phyloP scores from a whole-genome alignment of 2,797 vertebrate genomes.

The Alca torda region DNA sequence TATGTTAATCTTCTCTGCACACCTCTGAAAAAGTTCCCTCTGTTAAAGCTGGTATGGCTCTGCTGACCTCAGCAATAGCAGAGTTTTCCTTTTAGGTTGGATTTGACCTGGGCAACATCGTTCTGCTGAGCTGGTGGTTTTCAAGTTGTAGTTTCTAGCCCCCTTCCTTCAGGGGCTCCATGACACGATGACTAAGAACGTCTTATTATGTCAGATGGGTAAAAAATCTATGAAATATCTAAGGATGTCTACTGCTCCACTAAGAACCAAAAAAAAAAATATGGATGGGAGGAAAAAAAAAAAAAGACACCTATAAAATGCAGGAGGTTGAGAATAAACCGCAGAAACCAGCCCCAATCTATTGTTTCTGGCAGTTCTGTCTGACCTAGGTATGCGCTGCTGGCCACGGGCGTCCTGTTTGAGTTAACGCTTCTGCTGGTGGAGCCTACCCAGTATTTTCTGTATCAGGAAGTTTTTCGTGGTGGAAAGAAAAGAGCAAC shows the following conservation, averaged over 20 bases:
- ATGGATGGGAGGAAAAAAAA: neutral
- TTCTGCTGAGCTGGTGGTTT: neutral
- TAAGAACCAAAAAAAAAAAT: neutral
- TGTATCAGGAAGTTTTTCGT: neutral
- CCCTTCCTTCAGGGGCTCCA: neutral
- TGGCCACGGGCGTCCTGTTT: neutral
- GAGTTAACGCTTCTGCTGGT: fast-evolving
- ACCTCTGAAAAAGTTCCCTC: neutral
- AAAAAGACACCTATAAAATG: neutral
- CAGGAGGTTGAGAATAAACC: neutral
- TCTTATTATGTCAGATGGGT: neutral
- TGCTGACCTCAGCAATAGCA: neutral
- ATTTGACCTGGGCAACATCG: neutral
- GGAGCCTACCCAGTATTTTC: neutral
- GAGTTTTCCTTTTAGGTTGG: neutral
- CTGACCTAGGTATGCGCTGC: neutral
- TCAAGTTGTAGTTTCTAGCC: neutral
- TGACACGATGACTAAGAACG: neutral
- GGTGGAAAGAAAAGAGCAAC: neutral
- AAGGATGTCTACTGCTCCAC: neutral
- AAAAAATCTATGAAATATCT: neutral
- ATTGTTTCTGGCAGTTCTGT: neutral
- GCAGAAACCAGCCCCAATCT: neutral
- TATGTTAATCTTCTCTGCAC: neutral
- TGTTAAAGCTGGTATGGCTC: neutral